Percentiles rank a stretch among this genome's conserved stretches.
Conservation (phyloP, 2,113 vertebrate genomes). For the Caloenas nicobarica region DNA sequence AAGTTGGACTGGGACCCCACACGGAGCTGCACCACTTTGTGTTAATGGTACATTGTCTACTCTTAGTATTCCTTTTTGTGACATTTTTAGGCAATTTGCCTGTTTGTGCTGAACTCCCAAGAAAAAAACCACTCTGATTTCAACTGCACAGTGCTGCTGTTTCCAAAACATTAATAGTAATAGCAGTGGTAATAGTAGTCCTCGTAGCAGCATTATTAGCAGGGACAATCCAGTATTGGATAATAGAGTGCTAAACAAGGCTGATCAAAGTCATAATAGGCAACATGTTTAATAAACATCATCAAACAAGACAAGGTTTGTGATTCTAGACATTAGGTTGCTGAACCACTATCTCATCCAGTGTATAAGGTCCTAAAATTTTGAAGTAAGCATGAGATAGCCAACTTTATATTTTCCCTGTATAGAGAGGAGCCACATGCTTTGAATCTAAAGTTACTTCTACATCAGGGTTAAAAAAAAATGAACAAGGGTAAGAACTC, state of each 20-base stretch:
- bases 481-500: neutral
- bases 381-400: neutral
- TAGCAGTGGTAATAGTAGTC: neutral
- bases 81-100: fast-evolving
- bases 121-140: neutral
- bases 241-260: neutral
- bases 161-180: neutral
- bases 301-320: neutral
- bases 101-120: neutral
- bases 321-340: neutral
- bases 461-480: neutral
- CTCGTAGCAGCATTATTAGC: neutral
- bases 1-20: too few species aligned
- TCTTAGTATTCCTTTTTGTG: neutral
- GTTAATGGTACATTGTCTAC: neutral
- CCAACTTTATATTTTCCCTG: neutral
- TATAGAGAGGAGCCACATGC: neutral
- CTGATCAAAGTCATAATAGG: neutral
- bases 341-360: neutral
- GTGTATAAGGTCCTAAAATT: neutral
- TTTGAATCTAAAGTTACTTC: neutral
- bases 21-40: neutral
- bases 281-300: neutral
- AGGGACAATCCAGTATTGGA: neutral
- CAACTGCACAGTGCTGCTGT: neutral